Percentiles rank a stretch among this genome's conserved stretches.
These are phyloP conservation scores for Poeciliopsis presidionis DNA, from an alignment of 2,797 vertebrate species.

Conservation along the genomic window DNA sequence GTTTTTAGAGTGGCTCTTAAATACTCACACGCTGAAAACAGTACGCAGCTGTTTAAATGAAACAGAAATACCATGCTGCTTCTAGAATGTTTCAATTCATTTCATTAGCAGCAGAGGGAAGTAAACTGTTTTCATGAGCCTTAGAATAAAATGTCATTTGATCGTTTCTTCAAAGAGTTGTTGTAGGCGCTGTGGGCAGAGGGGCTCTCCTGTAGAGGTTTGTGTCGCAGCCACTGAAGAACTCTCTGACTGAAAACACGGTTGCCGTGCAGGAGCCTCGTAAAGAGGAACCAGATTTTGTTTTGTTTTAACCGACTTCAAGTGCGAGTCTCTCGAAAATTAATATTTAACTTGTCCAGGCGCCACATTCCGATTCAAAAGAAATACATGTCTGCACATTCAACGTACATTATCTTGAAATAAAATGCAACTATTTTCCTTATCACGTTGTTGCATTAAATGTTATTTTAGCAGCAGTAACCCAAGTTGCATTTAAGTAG, in stretches of 20 bases:
- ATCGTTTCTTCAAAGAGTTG: not conserved
- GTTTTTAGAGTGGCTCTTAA: not conserved
- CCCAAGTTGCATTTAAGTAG: not conserved
- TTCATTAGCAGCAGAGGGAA: not conserved
- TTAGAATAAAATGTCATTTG: not conserved
- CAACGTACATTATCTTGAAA: not conserved
- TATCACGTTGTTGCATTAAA: not conserved
- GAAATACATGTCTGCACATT: not conserved
- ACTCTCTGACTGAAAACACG: not conserved
- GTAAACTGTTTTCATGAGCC: too few relatives aligned
- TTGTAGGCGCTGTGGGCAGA: not conserved
- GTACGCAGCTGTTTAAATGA: not conserved
- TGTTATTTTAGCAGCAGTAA: not conserved
- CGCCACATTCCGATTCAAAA: not conserved
- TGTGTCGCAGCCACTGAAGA: not conserved
- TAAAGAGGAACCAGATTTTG: not conserved
- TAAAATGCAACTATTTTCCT: not conserved
- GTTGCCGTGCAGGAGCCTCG: not conserved
- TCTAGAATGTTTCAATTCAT: not conserved
- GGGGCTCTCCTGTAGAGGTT: not conserved
- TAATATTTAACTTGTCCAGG: not conserved
- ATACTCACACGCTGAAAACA: too few relatives aligned
- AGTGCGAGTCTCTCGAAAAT: not conserved
- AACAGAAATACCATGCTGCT: not conserved
- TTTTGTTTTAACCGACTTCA: not conserved